Percentiles rank a stretch among this genome's conserved stretches.
Conservation (phyloP, 2,888 invertebrate species). For the Chloroclystis v-ata region DNA sequence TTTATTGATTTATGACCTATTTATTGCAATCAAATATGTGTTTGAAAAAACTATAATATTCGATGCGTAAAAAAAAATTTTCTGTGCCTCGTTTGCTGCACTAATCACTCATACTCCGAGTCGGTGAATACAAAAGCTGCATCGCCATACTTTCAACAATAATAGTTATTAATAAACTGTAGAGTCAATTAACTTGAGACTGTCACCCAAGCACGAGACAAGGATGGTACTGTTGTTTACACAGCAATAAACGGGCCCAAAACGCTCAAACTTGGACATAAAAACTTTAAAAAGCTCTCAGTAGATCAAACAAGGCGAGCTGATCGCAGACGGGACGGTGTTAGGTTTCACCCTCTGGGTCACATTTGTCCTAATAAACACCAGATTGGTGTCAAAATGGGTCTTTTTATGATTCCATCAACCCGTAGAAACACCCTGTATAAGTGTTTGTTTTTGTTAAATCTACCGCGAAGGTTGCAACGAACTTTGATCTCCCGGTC, state of each 20-base stretch:
- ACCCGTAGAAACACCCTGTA: constrained; percentile 52
- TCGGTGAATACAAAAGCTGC: no score
- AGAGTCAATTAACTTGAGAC: constrained; percentile 23
- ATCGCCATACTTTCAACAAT: no score
- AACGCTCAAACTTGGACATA: constrained; percentile 72
- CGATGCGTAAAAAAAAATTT: no score
- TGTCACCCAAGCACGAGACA: constrained; percentile 39
- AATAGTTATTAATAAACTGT: background rate
- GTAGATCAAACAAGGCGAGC: constrained; percentile 76
- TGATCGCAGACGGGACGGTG: constrained; percentile 66
- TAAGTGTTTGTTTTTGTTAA: constrained; percentile 65
- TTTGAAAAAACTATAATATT: no score
- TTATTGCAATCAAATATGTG: no score
- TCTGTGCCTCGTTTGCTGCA: no score
- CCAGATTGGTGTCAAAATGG: constrained; percentile 75
- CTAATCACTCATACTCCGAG: no score
- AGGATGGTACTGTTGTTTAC: constrained; percentile 67
- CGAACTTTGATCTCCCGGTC: constrained; percentile 26
- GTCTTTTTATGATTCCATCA: constrained; percentile 72
- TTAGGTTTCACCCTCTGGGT: constrained; percentile 65
- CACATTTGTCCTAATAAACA: constrained; percentile 75
- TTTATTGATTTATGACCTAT: no score
- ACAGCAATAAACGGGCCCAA: constrained; percentile 72
- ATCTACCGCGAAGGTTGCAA: constrained; percentile 59
- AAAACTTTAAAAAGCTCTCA: constrained; percentile 78